A percentile compares a stretch with the other conserved stretches of the same genome.
Conservation (phyloP, 2,797 vertebrate species). For the Molossus molossus region DNA sequence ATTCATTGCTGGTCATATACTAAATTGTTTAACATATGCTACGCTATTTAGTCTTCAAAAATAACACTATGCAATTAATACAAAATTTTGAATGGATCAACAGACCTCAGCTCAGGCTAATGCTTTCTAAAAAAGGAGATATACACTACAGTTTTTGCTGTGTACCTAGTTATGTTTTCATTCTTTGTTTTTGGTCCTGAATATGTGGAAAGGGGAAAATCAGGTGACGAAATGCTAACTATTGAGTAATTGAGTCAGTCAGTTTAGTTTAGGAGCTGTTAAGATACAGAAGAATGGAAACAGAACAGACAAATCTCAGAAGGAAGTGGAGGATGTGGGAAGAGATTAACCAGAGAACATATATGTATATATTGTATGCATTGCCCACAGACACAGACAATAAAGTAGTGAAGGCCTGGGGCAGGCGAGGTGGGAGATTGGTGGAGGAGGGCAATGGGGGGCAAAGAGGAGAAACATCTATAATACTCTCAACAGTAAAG, state of each 20-base stretch:
- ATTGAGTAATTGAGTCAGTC: background rate
- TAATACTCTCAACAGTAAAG: too few species aligned
- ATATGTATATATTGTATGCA: too few species aligned
- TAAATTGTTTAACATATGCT: slow-evolving; percentile 48
- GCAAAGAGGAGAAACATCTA: too few species aligned
- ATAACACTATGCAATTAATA: background rate
- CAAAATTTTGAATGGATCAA: background rate
- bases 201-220: background rate
- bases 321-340: too few species aligned
- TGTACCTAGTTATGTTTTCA: background rate
- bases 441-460: too few species aligned
- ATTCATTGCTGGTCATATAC: background rate
- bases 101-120: background rate
- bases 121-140: background rate
- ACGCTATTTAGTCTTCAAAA: slow-evolving; percentile 60
- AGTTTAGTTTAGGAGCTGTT: background rate
- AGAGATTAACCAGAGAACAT: too few species aligned
- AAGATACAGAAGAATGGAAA: background rate
- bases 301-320: too few species aligned
- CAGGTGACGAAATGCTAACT: background rate
- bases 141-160: background rate
- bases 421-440: too few species aligned
- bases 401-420: too few species aligned
- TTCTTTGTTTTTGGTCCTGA: background rate
- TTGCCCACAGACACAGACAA: too few species aligned